Base-by-base conservation (phyloP, 2,888 invertebrate species). In the Dione juno region DNA sequence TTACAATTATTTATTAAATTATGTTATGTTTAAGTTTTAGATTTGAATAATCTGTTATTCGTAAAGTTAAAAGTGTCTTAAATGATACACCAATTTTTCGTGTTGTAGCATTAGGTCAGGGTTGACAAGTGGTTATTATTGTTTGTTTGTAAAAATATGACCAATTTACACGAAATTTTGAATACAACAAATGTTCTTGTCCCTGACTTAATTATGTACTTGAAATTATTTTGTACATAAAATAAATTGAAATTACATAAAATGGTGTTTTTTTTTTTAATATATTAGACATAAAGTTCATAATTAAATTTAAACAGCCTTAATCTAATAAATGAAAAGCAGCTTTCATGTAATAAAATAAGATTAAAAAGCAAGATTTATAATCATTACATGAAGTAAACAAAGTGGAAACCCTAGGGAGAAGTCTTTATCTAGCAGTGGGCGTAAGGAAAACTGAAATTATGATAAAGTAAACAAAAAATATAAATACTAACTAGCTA, bases 201-300 rank as follows among this genome's bases (percentile, higher is more conserved):
- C 19, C 64, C 50, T 40, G 64, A 64, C 37, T 64, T 63, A 11
- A 45, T 64, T 75, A 75, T 67, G 68, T 69, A 67, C 67, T 70
- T 78, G 69, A 74, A 74, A 72, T 71, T 67, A 73, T 75, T 76
- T 74, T 76, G 75, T 85, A 82, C 73, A 74, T 74, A 68, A 76
- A 68, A 72, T 71, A 70, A 68, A 75, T 66, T 70, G 43, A 73
- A 63, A 65, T 70, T 35, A 67, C 61, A 43, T 6, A 40, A 16
- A 54, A 45, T 9, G 13, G 21, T 16, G 3, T 52, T 35, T 52
- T 66, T 57, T 50, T 68, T 14, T 21, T 35, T 19, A 19, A 19
- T 19, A 6, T 50, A 50, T 0, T 21, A 11, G 8, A 50, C 11
- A 50, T 0, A 10, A 45, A 7, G 10, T 50, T 5, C 19, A 11